Evolutionary conservation across 2,888 invertebrate species (phyloP), one percentile per base, ranked within the genome.

Genomic region (Schizaphis graminum): DNA sequence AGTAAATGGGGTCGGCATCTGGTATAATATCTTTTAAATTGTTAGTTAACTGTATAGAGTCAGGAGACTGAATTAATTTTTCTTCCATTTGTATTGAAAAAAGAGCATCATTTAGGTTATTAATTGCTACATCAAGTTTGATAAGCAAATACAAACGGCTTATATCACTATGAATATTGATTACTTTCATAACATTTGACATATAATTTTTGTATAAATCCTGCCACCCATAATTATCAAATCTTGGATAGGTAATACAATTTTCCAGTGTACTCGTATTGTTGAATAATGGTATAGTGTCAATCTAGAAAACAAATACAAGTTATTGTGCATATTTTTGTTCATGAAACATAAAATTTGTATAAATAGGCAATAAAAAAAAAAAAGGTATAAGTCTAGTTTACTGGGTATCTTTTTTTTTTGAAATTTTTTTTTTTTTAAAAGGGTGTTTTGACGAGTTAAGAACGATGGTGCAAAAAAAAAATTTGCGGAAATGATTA

Each of bases 1-100:
- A 92, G 26, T 88, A 96, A 94, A 95, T 95, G 95, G 96, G 95
- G 95, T 96, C 95, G 16, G 96, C 96, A 84, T 96, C 95, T 7
- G 96, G 96, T 90, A 96, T 95, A 85, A 96, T 95, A 44, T 89
- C 89, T 89, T 89, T 92, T 53, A 92, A 77, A 41, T 53, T 88
- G 1, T 44, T 88, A 13, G 67, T 53, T 1, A 92, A 53, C 77
- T 67, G 21, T 24, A 44, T 21, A 10, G 92, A 41, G 8, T 77
- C 28, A 44, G 67, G 35, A 21, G 11, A 35, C 56, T 77, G 28
- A 21, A 3, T 28, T 41, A 88, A 21, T 67, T n/a, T 28, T 16
- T 77, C 8, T 77, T 88, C 0, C 21, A 0, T 3, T 10, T 1
- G 10, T 41, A 92, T 0, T 28, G 16, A 44, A 10, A 0, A 0